Evolutionary conservation across 2,113 vertebrate species (phyloP).

Genomic region (Nothoprocta pentlandii): DNA sequence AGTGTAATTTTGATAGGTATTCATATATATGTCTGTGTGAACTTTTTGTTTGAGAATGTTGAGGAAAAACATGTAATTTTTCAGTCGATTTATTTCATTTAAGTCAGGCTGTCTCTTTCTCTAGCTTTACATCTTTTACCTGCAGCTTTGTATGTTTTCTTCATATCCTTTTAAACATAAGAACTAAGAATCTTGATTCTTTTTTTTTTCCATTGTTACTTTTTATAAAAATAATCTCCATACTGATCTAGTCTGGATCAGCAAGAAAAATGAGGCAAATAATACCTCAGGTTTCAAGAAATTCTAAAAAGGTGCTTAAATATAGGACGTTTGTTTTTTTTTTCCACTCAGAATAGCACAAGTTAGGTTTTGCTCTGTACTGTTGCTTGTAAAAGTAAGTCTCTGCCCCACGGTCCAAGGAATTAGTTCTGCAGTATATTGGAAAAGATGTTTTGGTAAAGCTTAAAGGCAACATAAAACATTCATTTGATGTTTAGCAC

Average conservation of each 20-base stretch:
- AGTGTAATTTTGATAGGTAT: not conserved
- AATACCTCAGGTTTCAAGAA: not conserved
- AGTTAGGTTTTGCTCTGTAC: not conserved
- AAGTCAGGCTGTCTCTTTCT: not conserved
- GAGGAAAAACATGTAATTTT: not conserved
- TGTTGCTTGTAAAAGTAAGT: not conserved
- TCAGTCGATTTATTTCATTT: not conserved
- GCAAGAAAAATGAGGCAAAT: not conserved
- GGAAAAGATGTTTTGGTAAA: not conserved
- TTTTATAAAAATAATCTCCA: not conserved
- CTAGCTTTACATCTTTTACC: not conserved
- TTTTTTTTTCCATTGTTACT: not conserved
- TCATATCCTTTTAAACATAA: not conserved
- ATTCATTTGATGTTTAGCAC: constrained; percentile 49
- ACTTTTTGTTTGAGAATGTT: not conserved
- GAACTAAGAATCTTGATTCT: not conserved
- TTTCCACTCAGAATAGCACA: not conserved
- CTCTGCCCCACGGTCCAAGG: not conserved
- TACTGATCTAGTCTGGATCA: not conserved
- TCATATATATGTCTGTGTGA: not conserved
- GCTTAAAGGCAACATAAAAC: constrained; percentile 36
- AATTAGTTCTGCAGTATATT: not conserved
- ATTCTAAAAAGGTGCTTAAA: not conserved
- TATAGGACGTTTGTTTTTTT: not conserved
- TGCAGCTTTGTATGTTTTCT: not conserved